Evolutionary conservation across 1,140 invertebrate species (phyloP), one percentile per base, ranked within the genome.

Genomic region (Thereuonema tuberculata): DNA sequence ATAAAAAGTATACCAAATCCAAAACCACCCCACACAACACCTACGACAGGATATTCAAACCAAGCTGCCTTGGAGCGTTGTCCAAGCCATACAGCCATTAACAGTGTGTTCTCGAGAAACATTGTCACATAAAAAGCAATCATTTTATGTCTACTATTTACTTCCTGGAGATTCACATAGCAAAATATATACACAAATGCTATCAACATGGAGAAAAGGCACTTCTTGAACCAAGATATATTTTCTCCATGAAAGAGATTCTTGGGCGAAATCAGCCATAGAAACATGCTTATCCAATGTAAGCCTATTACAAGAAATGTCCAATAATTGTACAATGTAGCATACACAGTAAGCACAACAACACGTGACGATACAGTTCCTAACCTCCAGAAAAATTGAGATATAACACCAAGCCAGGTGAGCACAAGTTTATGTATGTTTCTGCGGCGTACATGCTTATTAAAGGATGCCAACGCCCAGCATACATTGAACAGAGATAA

Each of bases 381-480:
- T 15, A 89, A 68, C 26, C 90, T 76, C 86, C 86, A 89, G 2
- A 84, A 74, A 62, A 93, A 81, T 72, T 87, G 85, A 63, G 85
- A 86, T 53, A 90, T 82, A n/a, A 91, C 88, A 1, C 89, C 89
- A 9, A 92, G 78, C 87, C 88, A 92, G 0, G 89, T 90, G 1
- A 93, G 76, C 0, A 92, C 86, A 1, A 92, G 76, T 58, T 85
- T 79, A 69, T 92, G 86, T 0, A 91, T 81, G 71, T 89, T 89
- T 65, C 84, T 80, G 62, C 82, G 72, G 1, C 85, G 74, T n/a
- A 89, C 82, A 70, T 90, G 86, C 74, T 92, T 91, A 67, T 85
- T 89, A 71, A 91, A 93, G 58, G 87, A 91, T 20, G 89, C 89
- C 21, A 94, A 75, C 23, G 88, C 85, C 90, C 90, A 93, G 67